A percentile compares a stretch with the other conserved stretches of the same genome.
These are phyloP conservation scores for Diadumene lineata DNA, from an alignment of 92 coral and sea anemone species.

Conservation along the genomic window DNA sequence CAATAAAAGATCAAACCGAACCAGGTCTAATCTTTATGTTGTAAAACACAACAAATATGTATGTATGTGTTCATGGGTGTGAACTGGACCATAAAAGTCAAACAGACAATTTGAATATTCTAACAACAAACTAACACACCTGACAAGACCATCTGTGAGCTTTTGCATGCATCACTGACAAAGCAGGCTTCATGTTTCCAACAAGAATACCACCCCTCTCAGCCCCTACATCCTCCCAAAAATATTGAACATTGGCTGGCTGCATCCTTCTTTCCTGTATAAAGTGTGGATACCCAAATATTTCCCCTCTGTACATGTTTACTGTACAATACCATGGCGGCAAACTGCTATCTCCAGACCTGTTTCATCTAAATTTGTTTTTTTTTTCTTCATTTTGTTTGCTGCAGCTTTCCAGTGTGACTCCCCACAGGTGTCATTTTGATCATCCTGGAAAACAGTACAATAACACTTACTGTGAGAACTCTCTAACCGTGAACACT, in stretches of 20 bases:
- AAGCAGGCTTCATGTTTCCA: constrained; percentile 44
- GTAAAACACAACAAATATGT: too few relatives aligned
- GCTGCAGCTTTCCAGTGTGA: constrained; percentile 38
- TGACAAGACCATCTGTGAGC: constrained; percentile 54
- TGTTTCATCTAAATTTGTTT: constrained; percentile 36
- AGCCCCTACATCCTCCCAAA: constrained; percentile 39
- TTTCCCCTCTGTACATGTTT: constrained; percentile 45
- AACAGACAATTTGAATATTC: not conserved
- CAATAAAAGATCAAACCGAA: too few relatives aligned
- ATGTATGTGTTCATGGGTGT: too few relatives aligned
- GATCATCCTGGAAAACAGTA: too few relatives aligned
- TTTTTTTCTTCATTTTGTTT: constrained; percentile 38
- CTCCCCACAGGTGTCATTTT: constrained; percentile 44
- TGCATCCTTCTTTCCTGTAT: constrained; percentile 31
- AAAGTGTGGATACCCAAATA: constrained; percentile 50
- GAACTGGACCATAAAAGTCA: not conserved
- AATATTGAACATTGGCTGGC: constrained; percentile 22
- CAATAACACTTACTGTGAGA: too few relatives aligned
- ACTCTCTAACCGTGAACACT: too few relatives aligned
- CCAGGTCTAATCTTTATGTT: too few relatives aligned
- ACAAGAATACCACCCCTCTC: constrained; percentile 21
- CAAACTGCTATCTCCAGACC: constrained; percentile 48
- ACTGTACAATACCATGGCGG: constrained; percentile 42
- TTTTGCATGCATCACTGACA: constrained; percentile 57
- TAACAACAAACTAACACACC: constrained; percentile 17